phyloP scores from a whole-genome alignment of 2,888 invertebrate species.

The Ecliptopera silaceata region DNA sequence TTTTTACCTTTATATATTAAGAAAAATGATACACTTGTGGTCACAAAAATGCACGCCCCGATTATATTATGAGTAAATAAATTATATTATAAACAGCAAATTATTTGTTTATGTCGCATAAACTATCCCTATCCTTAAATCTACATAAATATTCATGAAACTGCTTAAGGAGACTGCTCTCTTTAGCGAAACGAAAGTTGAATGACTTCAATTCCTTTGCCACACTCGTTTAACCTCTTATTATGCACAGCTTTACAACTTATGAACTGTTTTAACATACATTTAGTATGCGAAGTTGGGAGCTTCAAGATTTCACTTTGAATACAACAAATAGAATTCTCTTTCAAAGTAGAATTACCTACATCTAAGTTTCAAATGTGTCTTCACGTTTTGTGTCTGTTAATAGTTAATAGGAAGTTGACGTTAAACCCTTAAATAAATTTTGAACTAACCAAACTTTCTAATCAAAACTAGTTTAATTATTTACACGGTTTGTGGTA shows the following conservation, averaged over 20 bases:
- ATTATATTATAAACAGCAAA: constrained; percentile 31
- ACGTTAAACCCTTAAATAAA: background rate
- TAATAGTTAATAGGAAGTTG: no score
- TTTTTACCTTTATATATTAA: no score
- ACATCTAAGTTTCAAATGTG: no score
- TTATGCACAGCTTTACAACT: constrained; percentile 43
- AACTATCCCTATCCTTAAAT: constrained; percentile 66
- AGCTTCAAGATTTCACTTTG: constrained; percentile 37
- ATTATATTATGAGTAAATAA: no score
- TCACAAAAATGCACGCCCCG: no score
- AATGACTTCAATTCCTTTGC: constrained; percentile 44
- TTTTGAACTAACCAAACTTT: constrained; percentile 10
- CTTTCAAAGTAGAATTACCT: constrained; percentile 2
- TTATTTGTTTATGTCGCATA: constrained; percentile 57
- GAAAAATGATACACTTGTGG: no score
- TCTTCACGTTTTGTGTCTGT: no score
- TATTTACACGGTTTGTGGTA: constrained; percentile 33
- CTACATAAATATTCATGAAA: constrained; percentile 71
- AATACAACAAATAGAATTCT: constrained; percentile 30
- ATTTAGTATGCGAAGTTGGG: constrained; percentile 34
- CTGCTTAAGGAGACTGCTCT: constrained; percentile 59
- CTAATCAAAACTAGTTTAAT: constrained; percentile 29
- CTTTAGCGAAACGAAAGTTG: constrained; percentile 59
- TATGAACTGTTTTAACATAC: constrained; percentile 47
- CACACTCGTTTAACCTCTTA: constrained; percentile 36